Evolutionary conservation across 2,113 vertebrate species (phyloP), one percentile per base, ranked within the genome.

Genomic region (Alosa alosa): DNA sequence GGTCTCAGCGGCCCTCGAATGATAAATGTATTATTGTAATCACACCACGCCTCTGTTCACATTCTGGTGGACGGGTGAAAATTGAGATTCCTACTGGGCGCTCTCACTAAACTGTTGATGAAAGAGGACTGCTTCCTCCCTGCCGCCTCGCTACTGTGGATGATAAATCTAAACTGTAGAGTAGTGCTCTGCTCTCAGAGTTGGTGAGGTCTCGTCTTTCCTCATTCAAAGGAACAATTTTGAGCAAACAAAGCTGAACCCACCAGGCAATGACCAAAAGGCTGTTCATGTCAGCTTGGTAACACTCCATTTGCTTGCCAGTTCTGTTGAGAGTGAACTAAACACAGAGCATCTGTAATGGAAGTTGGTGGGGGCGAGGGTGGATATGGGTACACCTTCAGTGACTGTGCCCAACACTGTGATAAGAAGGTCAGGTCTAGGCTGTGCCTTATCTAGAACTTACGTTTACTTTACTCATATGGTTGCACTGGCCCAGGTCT

Each of bases 11-110:
- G 87, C n/a, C 50, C 81, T 86, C 85, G 2, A 68, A 89, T 92
- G 91, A 93, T 91, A 91, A 92, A 94, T 94, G 91, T 92, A 94
- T 94, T 92, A 92, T 90, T 90, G 90, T 91, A 91, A 94, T 95
- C 92, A 93, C 92, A 89, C 90, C 92, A 88, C 85, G 88, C 89
- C 93, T 90, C 92, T 93, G 91, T 91, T 94, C 93, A 92, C 94
- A 94, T 95, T 95, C 92, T 95, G 92, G 92, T 93, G 89, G 90
- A 91, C 44, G 92, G 91, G 93, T 95, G 94, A 95, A 93, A 94
- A 95, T 95, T 94, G 91, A 93, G 93, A 92, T 94, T 93, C 91
- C 88, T 85, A 86, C 81, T 86, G 92, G 92, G 90, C 90, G 90
- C 90, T 93, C 91, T 93, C 92, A 93, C 92, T 91, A 86, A 92